These are phyloP conservation scores for Lemur catta DNA, from an alignment of 2,797 vertebrate genomes.

Conservation along the genomic window DNA sequence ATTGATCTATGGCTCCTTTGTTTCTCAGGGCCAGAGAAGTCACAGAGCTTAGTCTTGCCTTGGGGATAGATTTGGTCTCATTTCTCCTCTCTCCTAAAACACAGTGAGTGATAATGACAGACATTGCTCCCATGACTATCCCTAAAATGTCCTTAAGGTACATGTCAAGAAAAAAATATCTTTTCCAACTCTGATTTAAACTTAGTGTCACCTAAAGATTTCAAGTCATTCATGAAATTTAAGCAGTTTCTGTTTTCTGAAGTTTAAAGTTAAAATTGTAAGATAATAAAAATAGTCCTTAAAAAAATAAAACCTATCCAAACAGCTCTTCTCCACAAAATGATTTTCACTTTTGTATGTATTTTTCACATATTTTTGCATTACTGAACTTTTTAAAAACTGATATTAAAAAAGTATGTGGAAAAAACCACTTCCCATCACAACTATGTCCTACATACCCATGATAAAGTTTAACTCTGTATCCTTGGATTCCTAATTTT, in stretches of 20 bases:
- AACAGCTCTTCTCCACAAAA: neutral
- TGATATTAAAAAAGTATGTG: neutral
- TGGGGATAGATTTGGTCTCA: conserved; percentile 18
- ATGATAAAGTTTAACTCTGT: neutral
- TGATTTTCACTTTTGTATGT: neutral
- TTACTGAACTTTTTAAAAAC: neutral
- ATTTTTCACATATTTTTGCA: neutral
- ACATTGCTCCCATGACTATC: neutral
- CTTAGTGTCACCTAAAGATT: neutral
- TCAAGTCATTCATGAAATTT: neutral
- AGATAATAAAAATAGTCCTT: neutral
- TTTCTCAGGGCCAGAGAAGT: conserved; percentile 17
- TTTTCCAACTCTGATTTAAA: conserved; percentile 14
- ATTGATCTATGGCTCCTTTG: neutral
- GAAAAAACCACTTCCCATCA: neutral
- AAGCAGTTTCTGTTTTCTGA: neutral
- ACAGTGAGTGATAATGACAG: conserved; percentile 24
- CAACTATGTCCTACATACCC: neutral
- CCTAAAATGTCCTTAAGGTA: conserved; percentile 8
- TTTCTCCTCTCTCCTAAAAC: conserved; percentile 8
- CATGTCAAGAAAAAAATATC: neutral
- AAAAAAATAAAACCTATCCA: neutral
- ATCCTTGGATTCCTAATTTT: neutral
- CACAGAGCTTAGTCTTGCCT: neutral
- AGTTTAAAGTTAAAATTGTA: neutral